These are phyloP conservation scores for Aricia artaxerxes DNA, from an alignment of 2,888 invertebrate species.

Conservation along the genomic window DNA sequence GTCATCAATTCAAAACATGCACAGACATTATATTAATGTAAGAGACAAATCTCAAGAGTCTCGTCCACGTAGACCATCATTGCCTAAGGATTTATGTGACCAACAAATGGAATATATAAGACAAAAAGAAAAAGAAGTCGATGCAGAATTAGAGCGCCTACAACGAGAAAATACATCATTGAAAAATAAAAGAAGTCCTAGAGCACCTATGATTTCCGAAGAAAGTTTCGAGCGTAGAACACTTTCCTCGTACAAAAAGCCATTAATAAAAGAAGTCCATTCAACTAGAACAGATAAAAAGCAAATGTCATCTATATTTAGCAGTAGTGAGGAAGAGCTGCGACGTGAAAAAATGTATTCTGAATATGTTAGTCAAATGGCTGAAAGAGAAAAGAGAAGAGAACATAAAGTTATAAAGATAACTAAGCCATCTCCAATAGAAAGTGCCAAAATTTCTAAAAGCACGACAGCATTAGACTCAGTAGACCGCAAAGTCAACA, in stretches of 20 bases:
- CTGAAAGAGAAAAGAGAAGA: slow-evolving; percentile 88
- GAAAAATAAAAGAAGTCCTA: slow-evolving; percentile 54
- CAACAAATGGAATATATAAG: slow-evolving; percentile 84
- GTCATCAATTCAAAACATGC: slow-evolving; percentile 73
- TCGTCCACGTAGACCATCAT: slow-evolving; percentile 75
- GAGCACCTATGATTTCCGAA: slow-evolving; percentile 67
- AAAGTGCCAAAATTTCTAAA: slow-evolving; percentile 59
- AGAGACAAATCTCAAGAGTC: slow-evolving; percentile 48
- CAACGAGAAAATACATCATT: slow-evolving; percentile 75
- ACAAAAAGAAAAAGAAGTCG: slow-evolving; percentile 84
- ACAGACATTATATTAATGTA: slow-evolving; percentile 59
- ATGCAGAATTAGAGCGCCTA: slow-evolving; percentile 82
- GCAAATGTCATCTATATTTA: slow-evolving; percentile 65
- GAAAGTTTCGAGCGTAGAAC: slow-evolving; percentile 49
- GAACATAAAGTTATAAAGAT: slow-evolving; percentile 90
- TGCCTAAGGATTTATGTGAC: slow-evolving; percentile 83
- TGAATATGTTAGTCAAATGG: slow-evolving; percentile 89
- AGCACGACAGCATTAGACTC: slow-evolving; percentile 62
- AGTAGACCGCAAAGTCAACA: slow-evolving; percentile 68
- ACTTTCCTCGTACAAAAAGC: slow-evolving; percentile 54
- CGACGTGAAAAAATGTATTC: slow-evolving; percentile 91
- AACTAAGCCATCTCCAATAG: slow-evolving; percentile 73
- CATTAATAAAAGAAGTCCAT: slow-evolving; percentile 71
- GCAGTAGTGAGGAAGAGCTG: slow-evolving; percentile 85
- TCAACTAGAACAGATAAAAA: slow-evolving; percentile 42